Evolutionary conservation across 2,888 invertebrate species (phyloP).

Genomic region (Mythimna ferrago): DNA sequence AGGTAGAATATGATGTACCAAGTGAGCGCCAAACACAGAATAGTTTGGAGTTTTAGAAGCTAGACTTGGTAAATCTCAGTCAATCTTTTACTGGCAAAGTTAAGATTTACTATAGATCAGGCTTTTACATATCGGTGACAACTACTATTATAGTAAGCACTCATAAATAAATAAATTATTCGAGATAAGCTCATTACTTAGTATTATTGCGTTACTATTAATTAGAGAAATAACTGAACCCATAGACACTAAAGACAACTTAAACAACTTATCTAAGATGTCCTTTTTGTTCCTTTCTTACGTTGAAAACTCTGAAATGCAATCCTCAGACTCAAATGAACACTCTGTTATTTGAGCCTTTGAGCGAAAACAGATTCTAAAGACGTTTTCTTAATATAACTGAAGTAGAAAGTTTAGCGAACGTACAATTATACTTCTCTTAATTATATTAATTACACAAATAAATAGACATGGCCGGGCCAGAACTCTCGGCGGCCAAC

Average conservation of each 20-base stretch:
- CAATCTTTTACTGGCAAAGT: background rate
- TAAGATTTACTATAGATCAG: too few relatives aligned
- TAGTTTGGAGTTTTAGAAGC: too few relatives aligned
- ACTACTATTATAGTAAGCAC: too few relatives aligned
- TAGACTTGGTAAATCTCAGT: background rate
- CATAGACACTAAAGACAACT: conserved; percentile 3
- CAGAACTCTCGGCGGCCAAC: conserved; percentile 65
- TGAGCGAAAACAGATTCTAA: conserved; percentile 51
- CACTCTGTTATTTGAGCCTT: conserved; percentile 29
- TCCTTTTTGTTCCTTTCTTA: conserved; percentile 15
- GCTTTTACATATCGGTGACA: too few relatives aligned
- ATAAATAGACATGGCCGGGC: conserved; percentile 47
- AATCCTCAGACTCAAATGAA: conserved; percentile 38
- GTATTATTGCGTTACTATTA: background rate
- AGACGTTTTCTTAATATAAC: conserved; percentile 49
- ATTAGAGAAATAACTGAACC: conserved; percentile 4
- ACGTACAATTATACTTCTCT: conserved; percentile 57
- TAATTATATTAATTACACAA: conserved; percentile 59
- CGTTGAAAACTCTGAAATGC: conserved; percentile 25
- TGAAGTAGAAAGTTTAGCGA: conserved; percentile 53
- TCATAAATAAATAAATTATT: background rate
- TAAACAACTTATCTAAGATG: conserved; percentile 7
- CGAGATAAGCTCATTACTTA: background rate
- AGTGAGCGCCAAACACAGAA: too few relatives aligned
- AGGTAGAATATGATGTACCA: too few relatives aligned